phyloP scores from a whole-genome alignment of 1,140 invertebrate species.

The Helicorthomorpha holstii region DNA sequence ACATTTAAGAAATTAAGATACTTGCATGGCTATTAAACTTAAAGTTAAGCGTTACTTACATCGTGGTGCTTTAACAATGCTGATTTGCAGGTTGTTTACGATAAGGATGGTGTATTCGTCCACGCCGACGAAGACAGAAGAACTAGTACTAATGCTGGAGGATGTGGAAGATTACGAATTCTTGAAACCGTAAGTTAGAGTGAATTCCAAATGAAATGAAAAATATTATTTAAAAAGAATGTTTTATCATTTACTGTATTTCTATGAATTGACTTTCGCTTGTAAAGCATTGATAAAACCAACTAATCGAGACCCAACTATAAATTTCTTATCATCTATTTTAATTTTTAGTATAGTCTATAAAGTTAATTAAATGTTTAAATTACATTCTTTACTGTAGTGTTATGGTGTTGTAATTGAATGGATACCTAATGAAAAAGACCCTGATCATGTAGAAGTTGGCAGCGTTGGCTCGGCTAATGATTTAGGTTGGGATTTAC shows the following conservation, averaged over 20 bases:
- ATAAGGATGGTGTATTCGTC: slow-evolving; percentile 27
- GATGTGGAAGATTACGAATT: slow-evolving; percentile 24
- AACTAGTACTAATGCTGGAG: slow-evolving; percentile 17
- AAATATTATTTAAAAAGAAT: too few species aligned
- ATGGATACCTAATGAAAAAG: slow-evolving; percentile 25
- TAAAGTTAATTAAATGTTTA: neutral
- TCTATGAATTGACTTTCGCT: too few species aligned
- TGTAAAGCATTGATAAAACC: too few species aligned
- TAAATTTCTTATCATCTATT: neutral
- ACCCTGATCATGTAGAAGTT: slow-evolving; percentile 9
- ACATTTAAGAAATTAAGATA: neutral
- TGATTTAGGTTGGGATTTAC: slow-evolving; percentile 26
- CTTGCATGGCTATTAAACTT: too few species aligned
- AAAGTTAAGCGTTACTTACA: too few species aligned
- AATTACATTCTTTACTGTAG: slow-evolving; percentile 13
- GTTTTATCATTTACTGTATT: too few species aligned
- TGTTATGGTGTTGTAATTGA: slow-evolving; percentile 25
- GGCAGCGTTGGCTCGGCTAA: slow-evolving; percentile 10
- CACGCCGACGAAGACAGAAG: slow-evolving; percentile 22
- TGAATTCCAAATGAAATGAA: neutral
- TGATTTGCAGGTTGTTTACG: slow-evolving; percentile 25
- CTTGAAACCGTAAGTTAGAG: slow-evolving; percentile 19
- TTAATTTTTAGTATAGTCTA: slow-evolving; percentile 4
- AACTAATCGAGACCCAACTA: neutral
- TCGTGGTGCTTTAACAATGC: too few species aligned